These are phyloP conservation scores for Macrocentrus cingulum DNA, from an alignment of 1,140 invertebrate genomes.

Conservation along the genomic window DNA sequence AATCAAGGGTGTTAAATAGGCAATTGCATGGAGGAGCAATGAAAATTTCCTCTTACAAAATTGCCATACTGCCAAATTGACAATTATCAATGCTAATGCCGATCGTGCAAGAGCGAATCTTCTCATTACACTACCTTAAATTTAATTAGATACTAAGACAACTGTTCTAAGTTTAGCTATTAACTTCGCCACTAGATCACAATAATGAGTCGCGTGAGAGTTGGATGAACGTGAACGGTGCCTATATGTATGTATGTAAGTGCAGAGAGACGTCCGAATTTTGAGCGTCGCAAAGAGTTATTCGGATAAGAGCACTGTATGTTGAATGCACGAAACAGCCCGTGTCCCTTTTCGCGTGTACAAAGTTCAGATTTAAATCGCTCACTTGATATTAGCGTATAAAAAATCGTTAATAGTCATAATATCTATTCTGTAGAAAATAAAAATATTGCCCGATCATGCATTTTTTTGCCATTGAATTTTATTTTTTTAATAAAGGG, in stretches of 20 bases:
- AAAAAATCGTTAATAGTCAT: slow-evolving; percentile 14
- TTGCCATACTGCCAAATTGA: slow-evolving; percentile 60
- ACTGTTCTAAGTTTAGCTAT: slow-evolving; percentile 48
- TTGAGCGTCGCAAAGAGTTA: slow-evolving; percentile 18
- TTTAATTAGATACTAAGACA: slow-evolving; percentile 52
- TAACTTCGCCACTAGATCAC: slow-evolving; percentile 44
- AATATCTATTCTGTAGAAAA: neutral
- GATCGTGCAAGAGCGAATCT: slow-evolving; percentile 50
- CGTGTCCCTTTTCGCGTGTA: slow-evolving; percentile 49
- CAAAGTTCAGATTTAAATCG: slow-evolving; percentile 41
- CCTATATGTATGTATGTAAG: slow-evolving; percentile 46
- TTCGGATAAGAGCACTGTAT: slow-evolving; percentile 43
- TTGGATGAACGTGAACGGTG: slow-evolving; percentile 48
- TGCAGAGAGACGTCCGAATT: slow-evolving; percentile 11
- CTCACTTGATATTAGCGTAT: slow-evolving; percentile 23
- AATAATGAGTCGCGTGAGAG: slow-evolving; percentile 34
- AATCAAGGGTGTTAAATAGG: no score
- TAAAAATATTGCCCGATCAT: slow-evolving; percentile 4
- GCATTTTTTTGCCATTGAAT: no score
- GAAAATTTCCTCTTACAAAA: slow-evolving; percentile 47
- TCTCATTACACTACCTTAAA: slow-evolving; percentile 52
- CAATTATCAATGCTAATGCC: slow-evolving; percentile 52
- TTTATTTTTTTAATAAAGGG: no score
- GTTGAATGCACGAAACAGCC: slow-evolving; percentile 47
- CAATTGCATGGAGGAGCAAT: slow-evolving; percentile 18